Base-by-base conservation (phyloP, 2,113 vertebrate genomes). In the Ceyx cyanopectus region DNA sequence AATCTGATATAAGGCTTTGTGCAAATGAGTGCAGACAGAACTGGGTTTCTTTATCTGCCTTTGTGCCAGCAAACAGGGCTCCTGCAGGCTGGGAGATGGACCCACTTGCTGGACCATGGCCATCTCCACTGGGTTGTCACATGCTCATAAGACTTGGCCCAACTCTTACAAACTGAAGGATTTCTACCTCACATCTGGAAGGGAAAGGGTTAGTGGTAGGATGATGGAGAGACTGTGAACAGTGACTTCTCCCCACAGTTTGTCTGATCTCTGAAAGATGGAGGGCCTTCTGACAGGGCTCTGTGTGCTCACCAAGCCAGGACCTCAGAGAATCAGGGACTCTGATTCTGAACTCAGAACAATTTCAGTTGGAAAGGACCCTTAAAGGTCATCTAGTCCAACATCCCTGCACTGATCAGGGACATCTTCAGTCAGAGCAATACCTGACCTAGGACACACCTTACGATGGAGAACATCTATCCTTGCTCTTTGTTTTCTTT, bases 131-230 rank as follows among this genome's bases (percentile, higher is more conserved):
- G 30, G 16, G 6, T 5, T 76, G 14, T 62, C 21, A 50, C 48
- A 1, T 6, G 1, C 1, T 79, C 8, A 0, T 32, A 2, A 0
- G 2, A 7, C 45, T 95, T 83, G 27, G 9, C 16, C 34, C 48
- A 12, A 5, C 61, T 34, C 30, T 41, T 66, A 14, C 14, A 19
- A 20, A 85, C 51, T 3, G 4, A 45, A 53, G 18, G 29, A 6
- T 14, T 17, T 92, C 46, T 21, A 15, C 20, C 40, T 18, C 32
- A 40, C 1, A 67, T n/a, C 27, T 46, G 24, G 43, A 51, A 78
- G 32, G 10, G 43, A 20, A n/a, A 43, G 15, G 3, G 4, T 32
- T 40, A 17, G 30, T 43, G 19, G 30, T 17, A 63, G 27, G 30
- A 20, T 41, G 30, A 10, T 16, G 11, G 27, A 30, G 41, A 40